These are phyloP conservation scores for Synergus gifuensis DNA, from an alignment of 2,888 invertebrate genomes.

Conservation along the genomic window DNA sequence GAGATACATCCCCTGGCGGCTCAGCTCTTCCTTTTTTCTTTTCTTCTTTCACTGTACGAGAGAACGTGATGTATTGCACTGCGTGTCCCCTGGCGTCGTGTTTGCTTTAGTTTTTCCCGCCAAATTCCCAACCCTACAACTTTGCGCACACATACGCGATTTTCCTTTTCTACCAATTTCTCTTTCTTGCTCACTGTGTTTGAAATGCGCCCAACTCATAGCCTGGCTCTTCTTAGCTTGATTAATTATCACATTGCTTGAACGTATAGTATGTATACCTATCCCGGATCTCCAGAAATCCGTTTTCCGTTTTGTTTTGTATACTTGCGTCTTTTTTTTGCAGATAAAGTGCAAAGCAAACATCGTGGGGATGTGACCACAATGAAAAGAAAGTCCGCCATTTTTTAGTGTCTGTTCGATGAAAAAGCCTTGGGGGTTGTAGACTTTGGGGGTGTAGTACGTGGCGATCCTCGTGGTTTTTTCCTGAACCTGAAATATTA, in stretches of 20 bases:
- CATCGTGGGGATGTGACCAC: not conserved
- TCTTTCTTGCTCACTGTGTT: conserved; percentile 52
- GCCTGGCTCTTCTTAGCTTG: conserved; percentile 71
- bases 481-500: not conserved
- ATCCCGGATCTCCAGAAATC: conserved; percentile 47
- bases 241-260: conserved; percentile 70
- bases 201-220: conserved; percentile 60
- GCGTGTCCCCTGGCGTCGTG: conserved; percentile 67
- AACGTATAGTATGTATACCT: conserved; percentile 48
- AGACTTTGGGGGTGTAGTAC: not conserved
- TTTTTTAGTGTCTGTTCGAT: not conserved
- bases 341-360: not conserved
- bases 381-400: conserved; percentile 1
- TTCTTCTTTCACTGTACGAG: conserved; percentile 60
- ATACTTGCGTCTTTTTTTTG: conserved; percentile 3
- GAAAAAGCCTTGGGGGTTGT: not conserved
- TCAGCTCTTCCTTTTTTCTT: conserved; percentile 56
- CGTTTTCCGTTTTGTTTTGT: not conserved
- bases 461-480: not conserved
- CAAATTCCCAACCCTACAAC: conserved; percentile 70
- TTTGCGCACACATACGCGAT: conserved; percentile 39
- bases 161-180: not conserved
- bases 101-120: conserved; percentile 76
- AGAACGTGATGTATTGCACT: conserved; percentile 73
- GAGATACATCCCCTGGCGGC: conserved; percentile 54